These are phyloP conservation scores for Philereme vetulata DNA, from an alignment of 2,888 invertebrate species.

Conservation along the genomic window DNA sequence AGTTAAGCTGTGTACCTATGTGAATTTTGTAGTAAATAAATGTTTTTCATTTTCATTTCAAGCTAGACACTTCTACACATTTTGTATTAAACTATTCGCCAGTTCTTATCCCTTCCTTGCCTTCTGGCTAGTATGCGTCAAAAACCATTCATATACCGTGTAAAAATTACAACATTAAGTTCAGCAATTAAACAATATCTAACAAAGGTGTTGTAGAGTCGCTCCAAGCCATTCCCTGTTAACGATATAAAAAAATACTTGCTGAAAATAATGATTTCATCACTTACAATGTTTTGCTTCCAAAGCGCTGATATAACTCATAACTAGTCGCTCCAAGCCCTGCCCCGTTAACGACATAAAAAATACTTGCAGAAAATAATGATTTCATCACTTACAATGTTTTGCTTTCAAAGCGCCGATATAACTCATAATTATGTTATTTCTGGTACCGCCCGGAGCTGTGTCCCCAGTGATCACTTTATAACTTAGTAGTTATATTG, in stretches of 20 bases:
- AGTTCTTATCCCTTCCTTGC: background rate
- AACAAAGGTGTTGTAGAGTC: conserved; percentile 6
- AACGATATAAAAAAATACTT: conserved; percentile 1
- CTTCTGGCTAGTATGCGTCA: background rate
- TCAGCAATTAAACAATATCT: conserved; percentile 2
- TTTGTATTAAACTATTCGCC: too few species aligned
- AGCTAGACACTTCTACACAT: too few species aligned
- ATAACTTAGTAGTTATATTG: background rate
- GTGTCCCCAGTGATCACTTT: conserved; percentile 1
- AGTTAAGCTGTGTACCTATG: too few species aligned
- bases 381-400: conserved; percentile 18
- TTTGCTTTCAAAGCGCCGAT: conserved; percentile 18
- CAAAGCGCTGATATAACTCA: conserved; percentile 19
- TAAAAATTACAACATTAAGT: background rate
- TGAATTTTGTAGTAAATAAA: too few species aligned
- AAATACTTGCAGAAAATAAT: conserved; percentile 13
- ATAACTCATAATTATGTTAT: conserved; percentile 20
- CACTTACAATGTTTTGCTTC: conserved; percentile 18
- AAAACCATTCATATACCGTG: background rate
- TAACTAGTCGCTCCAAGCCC: conserved; percentile 12
- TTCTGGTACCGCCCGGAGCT: conserved; percentile 12
- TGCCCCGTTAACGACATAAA: background rate
- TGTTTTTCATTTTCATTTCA: too few species aligned
- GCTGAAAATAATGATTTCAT: conserved; percentile 17
- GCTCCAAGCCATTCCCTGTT: conserved; percentile 1